Base-by-base conservation (phyloP, 2,113 vertebrate species). In the crab-eating macaque (Macaca fascicularis) region DNA sequence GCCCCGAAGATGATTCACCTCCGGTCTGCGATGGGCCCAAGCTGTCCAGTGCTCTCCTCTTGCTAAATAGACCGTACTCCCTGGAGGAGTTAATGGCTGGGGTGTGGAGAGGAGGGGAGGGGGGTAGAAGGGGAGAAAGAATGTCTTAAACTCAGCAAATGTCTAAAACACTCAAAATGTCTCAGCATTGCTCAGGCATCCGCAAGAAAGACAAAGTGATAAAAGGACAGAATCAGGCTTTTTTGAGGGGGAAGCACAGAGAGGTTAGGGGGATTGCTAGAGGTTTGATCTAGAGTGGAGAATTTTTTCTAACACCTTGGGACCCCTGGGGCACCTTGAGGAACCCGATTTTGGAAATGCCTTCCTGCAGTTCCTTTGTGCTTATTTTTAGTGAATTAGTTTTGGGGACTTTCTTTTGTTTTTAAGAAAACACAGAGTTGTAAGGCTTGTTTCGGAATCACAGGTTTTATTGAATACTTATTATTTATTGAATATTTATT, bases 111-210 rank as follows among this genome's bases (percentile, higher is more conserved):
- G 69, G 57, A 50, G 69, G 3, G 69, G 57, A 55, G 72, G 2
- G 38, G 76, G 79, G 32, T 3, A 55, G 2, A 0, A 35, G 72
- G 74, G 87, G 90, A 88, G 75, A 82, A 83, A 85, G 93, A 94
- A 92, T 96, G 95, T 94, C 95, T 97, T 96, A 72, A 97, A 97
- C 96, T 98, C 98, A 97, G 97, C 97, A 98, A 95, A 98, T 97
- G 97, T 95, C 95, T 97, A 96, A 89, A 97, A 93, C 75, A 48
- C 69, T 96, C 78, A 13, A 70, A 94, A 97, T 98, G 86, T 96
- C 94, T 98, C 75, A 23, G 78, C 52, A 5, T 98, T 97, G 97
- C 97, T 97, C 97, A 96, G 94, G 67, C 95, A 97, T 97, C 96
- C 95, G 93, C 98, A 96, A 98, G 95, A 98, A 98, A 98, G 96